These are phyloP conservation scores for Thalassophryne amazonica DNA, from an alignment of 2,797 vertebrate genomes.

Conservation along the genomic window DNA sequence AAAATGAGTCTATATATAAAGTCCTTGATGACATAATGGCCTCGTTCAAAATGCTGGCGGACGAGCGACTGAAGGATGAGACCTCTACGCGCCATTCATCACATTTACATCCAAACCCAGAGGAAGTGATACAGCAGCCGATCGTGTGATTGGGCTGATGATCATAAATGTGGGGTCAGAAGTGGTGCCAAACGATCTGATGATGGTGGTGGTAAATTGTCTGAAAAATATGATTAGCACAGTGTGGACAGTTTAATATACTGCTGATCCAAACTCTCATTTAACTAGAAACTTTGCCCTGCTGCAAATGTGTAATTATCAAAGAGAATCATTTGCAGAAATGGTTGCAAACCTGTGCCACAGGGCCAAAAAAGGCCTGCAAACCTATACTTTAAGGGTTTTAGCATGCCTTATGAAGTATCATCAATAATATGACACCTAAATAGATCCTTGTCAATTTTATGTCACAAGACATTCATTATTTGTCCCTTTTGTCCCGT, in stretches of 20 bases:
- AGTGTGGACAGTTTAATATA: background rate
- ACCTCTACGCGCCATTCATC: conserved; percentile 7
- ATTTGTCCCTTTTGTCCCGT: too few relatives aligned
- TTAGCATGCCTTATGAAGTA: too few relatives aligned
- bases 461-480: too few relatives aligned
- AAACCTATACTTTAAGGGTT: too few relatives aligned
- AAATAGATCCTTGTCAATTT: too few relatives aligned
- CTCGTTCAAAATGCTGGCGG: conserved; percentile 11
- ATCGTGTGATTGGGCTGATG: conserved; percentile 4
- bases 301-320: too few relatives aligned
- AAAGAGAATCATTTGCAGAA: too few relatives aligned
- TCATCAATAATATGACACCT: too few relatives aligned
- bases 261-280: background rate
- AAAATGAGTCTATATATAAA: conserved; percentile 41
- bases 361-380: too few relatives aligned
- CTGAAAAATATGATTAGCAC: background rate
- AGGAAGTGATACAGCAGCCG: conserved; percentile 8
- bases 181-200: background rate
- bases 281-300: background rate
- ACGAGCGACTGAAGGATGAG: conserved; percentile 21
- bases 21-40: conserved; percentile 14
- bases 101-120: conserved; percentile 1
- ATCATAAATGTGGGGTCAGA: background rate
- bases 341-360: too few relatives aligned
- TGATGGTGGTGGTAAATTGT: background rate